These are phyloP conservation scores for Unio pictorum DNA, from an alignment of 2,888 invertebrate genomes.

Conservation along the genomic window DNA sequence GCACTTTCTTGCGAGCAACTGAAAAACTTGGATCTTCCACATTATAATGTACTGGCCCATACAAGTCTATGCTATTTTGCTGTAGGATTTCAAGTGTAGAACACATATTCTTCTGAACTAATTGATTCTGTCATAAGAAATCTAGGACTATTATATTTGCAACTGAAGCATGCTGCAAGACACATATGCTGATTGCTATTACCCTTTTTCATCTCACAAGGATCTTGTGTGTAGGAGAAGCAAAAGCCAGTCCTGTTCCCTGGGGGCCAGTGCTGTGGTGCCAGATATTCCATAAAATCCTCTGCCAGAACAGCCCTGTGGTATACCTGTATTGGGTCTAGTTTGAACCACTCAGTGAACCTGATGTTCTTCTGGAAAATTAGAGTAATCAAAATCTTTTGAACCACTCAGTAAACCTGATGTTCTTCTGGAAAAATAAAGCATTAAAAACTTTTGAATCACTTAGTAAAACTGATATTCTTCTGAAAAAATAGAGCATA, in stretches of 20 bases:
- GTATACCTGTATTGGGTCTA: constrained; percentile 55
- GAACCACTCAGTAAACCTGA: constrained; percentile 68
- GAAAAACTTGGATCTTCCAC: no score
- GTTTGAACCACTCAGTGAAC: constrained; percentile 66
- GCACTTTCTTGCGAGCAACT: no score
- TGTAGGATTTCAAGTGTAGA: no score
- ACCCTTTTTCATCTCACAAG: constrained; percentile 67
- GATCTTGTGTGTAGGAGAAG: constrained; percentile 52
- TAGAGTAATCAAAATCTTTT: constrained; percentile 10
- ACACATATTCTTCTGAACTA: no score
- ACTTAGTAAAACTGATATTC: constrained; percentile 66
- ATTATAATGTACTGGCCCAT: no score
- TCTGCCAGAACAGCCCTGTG: constrained; percentile 65
- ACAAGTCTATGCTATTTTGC: no score
- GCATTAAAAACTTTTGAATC: constrained; percentile 46
- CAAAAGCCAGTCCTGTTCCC: constrained; percentile 65
- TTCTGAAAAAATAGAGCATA: constrained; percentile 46
- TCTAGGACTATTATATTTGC: no score
- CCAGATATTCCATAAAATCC: constrained; percentile 64
- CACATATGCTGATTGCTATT: constrained; percentile 1
- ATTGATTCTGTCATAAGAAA: no score
- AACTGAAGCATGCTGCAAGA: no score
- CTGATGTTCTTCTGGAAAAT: constrained; percentile 63
- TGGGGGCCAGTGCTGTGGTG: constrained; percentile 63
- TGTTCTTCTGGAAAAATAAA: constrained; percentile 56